These are phyloP conservation scores for Cepaea hortensis DNA, from an alignment of 2,888 invertebrate species.

Conservation along the genomic window DNA sequence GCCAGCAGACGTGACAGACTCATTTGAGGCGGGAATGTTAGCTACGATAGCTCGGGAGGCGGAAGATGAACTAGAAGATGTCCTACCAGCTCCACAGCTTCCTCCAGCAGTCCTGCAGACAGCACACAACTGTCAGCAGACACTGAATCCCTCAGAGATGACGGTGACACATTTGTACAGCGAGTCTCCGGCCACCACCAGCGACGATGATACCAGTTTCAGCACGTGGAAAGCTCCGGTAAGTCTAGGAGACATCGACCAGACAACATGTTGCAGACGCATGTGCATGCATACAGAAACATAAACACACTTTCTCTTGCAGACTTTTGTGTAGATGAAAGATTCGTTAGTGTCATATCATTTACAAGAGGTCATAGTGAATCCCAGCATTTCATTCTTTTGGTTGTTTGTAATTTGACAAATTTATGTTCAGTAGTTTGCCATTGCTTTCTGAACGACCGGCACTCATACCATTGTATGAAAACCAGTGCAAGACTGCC, in stretches of 20 bases:
- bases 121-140: conserved; percentile 13
- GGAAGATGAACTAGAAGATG: conserved; percentile 63
- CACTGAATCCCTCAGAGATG: conserved; percentile 17
- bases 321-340: too few species aligned
- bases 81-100: conserved; percentile 48
- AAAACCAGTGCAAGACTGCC: too few species aligned
- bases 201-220: conserved; percentile 71
- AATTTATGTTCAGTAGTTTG: too few species aligned
- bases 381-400: too few species aligned
- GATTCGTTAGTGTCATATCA: too few species aligned
- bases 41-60: conserved; percentile 69
- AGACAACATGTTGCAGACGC: too few species aligned
- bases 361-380: too few species aligned
- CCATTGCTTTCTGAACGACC: too few species aligned
- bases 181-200: conserved; percentile 67
- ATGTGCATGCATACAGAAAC: too few species aligned
- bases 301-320: too few species aligned
- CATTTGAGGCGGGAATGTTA: conserved; percentile 73
- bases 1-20: conserved; percentile 70
- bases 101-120: conserved; percentile 48
- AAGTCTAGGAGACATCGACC: conserved; percentile 43
- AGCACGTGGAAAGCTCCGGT: conserved; percentile 72
- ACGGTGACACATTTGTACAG: conserved; percentile 56
- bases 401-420: too few species aligned
- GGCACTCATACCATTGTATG: too few species aligned